These are phyloP conservation scores for Machimus atricapillus DNA, from an alignment of 2,888 invertebrate species.

Conservation along the genomic window DNA sequence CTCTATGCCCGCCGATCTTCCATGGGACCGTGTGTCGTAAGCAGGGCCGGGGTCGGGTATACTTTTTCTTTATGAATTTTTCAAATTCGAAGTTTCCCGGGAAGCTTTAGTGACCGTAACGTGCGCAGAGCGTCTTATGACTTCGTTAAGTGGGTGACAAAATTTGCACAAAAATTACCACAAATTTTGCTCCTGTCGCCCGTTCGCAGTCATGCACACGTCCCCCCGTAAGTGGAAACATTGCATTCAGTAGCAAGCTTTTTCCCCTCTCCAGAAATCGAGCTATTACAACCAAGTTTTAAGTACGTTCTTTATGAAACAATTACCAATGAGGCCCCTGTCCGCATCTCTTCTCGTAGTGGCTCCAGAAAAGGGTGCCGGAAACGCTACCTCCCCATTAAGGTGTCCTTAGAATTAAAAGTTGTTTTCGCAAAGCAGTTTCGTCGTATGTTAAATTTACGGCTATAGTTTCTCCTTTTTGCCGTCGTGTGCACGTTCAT, in stretches of 20 bases:
- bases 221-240: not conserved
- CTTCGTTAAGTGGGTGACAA: constrained; percentile 37
- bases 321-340: not conserved
- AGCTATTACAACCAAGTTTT: not conserved
- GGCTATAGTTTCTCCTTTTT: constrained; percentile 10
- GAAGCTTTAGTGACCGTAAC: not conserved
- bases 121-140: not conserved
- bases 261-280: not conserved
- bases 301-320: not conserved
- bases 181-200: not conserved
- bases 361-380: not conserved
- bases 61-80: constrained; percentile 33
- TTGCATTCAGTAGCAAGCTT: not conserved
- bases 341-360: not conserved
- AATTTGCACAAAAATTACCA: constrained; percentile 15
- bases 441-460: constrained; percentile 19
- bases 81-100: constrained; percentile 18
- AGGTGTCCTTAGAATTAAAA: constrained; percentile 19
- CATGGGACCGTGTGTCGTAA: not conserved
- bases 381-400: not conserved
- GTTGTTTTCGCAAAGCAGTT: constrained; percentile 15
- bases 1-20: not conserved
- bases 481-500: not conserved
- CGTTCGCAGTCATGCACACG: not conserved
- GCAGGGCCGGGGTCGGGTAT: not conserved